A percentile compares a stretch with the other conserved stretches of the same genome.
Evolutionary conservation across 1,140 invertebrate genomes (phyloP).

Genomic region (Philotrypesis tridentata): DNA sequence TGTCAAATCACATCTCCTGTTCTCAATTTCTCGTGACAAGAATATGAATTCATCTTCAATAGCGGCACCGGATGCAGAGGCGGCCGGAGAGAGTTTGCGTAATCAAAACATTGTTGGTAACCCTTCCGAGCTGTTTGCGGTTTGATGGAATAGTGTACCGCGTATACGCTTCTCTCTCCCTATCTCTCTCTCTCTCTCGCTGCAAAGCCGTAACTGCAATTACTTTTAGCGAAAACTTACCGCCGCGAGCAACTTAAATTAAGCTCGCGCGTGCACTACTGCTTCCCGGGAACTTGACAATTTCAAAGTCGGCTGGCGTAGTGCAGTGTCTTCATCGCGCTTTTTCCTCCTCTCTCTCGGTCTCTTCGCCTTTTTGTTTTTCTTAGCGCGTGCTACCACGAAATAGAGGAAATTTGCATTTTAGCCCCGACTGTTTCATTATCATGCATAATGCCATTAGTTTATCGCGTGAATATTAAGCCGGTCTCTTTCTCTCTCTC

Average conservation of each 20-base stretch:
- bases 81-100: constrained; percentile 1
- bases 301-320: not conserved
- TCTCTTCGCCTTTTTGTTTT: not conserved
- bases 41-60: constrained; percentile 43
- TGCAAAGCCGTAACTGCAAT: constrained; percentile 16
- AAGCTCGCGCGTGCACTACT: not conserved
- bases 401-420: not conserved
- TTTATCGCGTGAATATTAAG: not conserved
- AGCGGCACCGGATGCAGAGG: not conserved
- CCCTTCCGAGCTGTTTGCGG: constrained; percentile 41
- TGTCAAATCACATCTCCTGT: constrained; percentile 43
- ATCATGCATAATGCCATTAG: not conserved
- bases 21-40: constrained; percentile 37
- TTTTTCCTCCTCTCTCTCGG: not conserved
- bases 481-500: too few species aligned
- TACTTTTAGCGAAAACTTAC: constrained; percentile 35
- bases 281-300: not conserved
- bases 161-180: not conserved
- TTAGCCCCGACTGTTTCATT: not conserved
- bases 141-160: constrained; percentile 27
- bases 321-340: not conserved
- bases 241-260: constrained; percentile 37
- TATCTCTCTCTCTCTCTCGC: not conserved
- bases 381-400: too few species aligned
- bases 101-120: constrained; percentile 50